Base-by-base conservation (phyloP, 2,888 invertebrate genomes). In the Corythucha ciliata region DNA sequence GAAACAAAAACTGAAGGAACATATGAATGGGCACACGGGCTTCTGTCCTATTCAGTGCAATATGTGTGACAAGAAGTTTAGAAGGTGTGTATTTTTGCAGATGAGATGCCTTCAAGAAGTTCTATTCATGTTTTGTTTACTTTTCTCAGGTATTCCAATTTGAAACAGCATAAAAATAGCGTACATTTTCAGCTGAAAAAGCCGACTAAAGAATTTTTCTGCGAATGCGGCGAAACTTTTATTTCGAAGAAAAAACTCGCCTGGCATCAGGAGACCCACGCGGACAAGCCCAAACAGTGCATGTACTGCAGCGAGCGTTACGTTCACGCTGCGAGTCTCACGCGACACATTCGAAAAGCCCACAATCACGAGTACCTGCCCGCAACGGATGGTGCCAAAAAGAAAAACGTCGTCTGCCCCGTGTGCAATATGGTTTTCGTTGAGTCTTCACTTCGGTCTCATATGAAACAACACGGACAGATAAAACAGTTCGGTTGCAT, bases 251-350 rank as follows among this genome's bases (percentile, higher is more conserved):
- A 85, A 60, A 87, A 87, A 68, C 76, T 88, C 59, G 77, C 77
- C 3, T 87, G 88, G 85, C 90, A 91, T 70, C 78, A 81, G 63
- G 89, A 89, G 69, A 83, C 82, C 4, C 90, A 90, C 70, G 86
- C 84, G 55, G 73, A 77, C 24, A 79, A 81, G 65, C 88, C 89
- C 26, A 85, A 87, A 68, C 80, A 85, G 39, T 91, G 91, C 69
- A 77, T 78, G 3, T 80, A 83, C 65, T 91, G 91, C 71, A 81
- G 80, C 64, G 88, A 89, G 70, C 82, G 87, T 63, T 91, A 90
- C 68, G 79, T 88, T 56, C 88, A 90, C 70, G 77, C 78, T 61
- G 80, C 88, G 6, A 85, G 85, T 62, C 72, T 91, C 60, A 85
- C 87, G 1, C 73, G 89, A 3, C 91, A 91, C 70, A 81, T 63